Conservation (phyloP, 2,113 vertebrate species). For the Muntiacus muntjak region DNA sequence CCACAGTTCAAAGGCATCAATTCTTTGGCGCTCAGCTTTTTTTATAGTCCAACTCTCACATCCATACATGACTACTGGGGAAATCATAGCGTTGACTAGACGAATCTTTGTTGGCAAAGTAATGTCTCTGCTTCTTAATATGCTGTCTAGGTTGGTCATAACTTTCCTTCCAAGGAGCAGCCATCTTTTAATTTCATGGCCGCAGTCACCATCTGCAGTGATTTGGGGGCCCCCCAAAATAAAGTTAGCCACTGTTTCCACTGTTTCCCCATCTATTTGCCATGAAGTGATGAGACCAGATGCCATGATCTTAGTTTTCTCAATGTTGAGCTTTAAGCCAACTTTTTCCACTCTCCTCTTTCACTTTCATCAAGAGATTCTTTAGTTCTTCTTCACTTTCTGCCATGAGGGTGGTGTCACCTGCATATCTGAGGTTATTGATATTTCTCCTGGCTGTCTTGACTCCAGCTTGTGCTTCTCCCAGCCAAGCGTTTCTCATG, state of each 20-base stretch:
- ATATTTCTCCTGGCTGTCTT: background rate
- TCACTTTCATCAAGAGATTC: background rate
- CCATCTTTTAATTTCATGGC: background rate
- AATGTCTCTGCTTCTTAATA: background rate
- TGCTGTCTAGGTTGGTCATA: background rate
- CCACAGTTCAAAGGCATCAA: background rate
- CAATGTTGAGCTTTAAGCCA: background rate
- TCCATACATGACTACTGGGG: background rate
- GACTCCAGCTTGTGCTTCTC: background rate
- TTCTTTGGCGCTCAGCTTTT: accelerated
- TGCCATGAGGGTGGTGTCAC: background rate
- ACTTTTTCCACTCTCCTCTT: background rate
- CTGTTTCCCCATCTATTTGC: background rate
- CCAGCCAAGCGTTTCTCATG: background rate
- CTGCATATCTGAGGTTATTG: background rate
- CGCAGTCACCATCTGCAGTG: background rate
- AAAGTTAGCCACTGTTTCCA: background rate
- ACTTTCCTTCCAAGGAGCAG: background rate
- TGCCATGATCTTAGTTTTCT: background rate
- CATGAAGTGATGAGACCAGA: background rate
- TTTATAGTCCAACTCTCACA: background rate
- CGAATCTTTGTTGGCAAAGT: background rate
- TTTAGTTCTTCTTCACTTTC: background rate
- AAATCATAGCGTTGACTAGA: background rate
- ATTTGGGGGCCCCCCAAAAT: accelerated